These are phyloP conservation scores for Hydrolagus affinis DNA, from an alignment of 2,113 vertebrate species.

Conservation along the genomic window DNA sequence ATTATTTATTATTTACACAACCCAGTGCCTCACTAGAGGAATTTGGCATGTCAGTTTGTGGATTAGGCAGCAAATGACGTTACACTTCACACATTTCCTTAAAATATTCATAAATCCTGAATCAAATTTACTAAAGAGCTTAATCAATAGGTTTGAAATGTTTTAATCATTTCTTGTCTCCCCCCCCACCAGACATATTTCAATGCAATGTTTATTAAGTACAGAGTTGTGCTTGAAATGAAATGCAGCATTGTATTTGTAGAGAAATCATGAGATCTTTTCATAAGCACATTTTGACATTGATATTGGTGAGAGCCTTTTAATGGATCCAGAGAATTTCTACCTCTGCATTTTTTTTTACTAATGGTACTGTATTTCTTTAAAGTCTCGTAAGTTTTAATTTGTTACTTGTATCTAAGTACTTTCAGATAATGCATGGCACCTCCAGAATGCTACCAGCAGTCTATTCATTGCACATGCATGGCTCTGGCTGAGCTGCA, in stretches of 20 bases:
- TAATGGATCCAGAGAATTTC: background rate
- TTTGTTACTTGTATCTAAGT: conserved; percentile 10
- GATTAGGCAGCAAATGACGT: background rate
- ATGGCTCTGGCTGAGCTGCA: background rate
- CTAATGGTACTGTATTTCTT: conserved; percentile 7
- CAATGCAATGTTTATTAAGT: background rate
- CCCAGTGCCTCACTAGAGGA: conserved; percentile 14
- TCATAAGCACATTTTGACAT: conserved; percentile 4
- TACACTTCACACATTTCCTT: background rate
- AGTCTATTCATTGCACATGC: background rate
- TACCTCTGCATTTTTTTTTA: conserved; percentile 1
- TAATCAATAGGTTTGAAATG: background rate
- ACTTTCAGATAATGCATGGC: conserved; percentile 1
- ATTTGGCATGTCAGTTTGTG: background rate
- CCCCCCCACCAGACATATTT: background rate
- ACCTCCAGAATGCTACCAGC: background rate
- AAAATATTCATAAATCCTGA: conserved; percentile 2
- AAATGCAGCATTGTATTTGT: background rate
- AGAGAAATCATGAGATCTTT: background rate
- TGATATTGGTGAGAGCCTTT: background rate
- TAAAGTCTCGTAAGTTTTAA: conserved; percentile 15
- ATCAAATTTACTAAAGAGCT: background rate
- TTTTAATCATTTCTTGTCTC: conserved; percentile 1
- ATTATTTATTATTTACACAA: conserved; percentile 13
- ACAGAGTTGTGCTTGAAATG: background rate